Evolutionary conservation across 2,888 invertebrate genomes (phyloP).

Genomic region (Emesis russula): DNA sequence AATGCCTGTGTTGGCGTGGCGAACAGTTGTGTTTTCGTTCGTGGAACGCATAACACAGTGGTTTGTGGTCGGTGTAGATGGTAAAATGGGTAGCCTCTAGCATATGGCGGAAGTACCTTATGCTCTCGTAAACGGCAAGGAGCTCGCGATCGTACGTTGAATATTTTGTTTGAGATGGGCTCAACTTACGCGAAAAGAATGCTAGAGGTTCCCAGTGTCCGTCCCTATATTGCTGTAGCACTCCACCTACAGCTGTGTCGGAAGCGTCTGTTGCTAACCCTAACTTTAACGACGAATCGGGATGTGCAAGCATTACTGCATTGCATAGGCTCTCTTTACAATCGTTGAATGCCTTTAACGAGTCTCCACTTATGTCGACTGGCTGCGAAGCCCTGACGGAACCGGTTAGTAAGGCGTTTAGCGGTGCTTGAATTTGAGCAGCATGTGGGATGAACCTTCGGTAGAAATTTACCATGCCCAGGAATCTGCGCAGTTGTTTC

Average conservation of each 20-base stretch:
- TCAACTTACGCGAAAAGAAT: not conserved
- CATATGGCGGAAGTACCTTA: not conserved
- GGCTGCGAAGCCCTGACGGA: not conserved
- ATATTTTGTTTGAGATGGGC: not conserved
- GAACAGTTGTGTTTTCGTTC: not conserved
- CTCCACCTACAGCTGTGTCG: not conserved
- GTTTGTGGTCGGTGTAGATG: not conserved
- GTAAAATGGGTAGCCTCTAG: not conserved
- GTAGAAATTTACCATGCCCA: constrained; percentile 31
- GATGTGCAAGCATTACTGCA: not conserved
- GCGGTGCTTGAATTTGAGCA: not conserved
- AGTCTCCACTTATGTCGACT: not conserved
- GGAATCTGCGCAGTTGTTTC: constrained; percentile 72
- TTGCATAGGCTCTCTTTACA: not conserved
- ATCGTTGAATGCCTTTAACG: not conserved
- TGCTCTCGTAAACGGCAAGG: not conserved
- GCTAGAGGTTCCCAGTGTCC: not conserved
- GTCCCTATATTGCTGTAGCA: not conserved
- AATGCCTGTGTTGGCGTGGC: not conserved
- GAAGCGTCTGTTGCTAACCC: not conserved
- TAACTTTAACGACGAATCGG: not conserved
- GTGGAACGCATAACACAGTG: not conserved
- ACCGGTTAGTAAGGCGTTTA: not conserved
- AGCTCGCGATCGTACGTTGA: not conserved
- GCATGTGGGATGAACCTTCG: not conserved